These are phyloP conservation scores for Phyllostomus discolor DNA, from an alignment of 2,113 vertebrate genomes.

Conservation along the genomic window DNA sequence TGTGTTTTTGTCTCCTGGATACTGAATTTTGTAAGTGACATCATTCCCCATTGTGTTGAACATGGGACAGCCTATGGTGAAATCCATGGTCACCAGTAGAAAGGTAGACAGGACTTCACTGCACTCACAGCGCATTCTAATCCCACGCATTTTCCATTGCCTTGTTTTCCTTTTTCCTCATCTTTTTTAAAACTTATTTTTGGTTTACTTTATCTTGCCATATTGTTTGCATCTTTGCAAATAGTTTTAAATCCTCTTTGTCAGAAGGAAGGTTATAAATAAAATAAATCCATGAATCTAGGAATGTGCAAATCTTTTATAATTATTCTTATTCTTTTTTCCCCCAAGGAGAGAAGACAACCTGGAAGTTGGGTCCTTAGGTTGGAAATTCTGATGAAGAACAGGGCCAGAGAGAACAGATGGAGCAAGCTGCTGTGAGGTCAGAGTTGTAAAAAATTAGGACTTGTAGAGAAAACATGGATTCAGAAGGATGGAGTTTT, in stretches of 20 bases:
- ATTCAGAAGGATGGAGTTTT: slow-evolving; percentile 33
- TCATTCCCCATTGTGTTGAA: not conserved
- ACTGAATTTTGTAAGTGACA: not conserved
- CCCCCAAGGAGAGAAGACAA: not conserved
- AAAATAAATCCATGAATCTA: not conserved
- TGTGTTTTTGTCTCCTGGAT: not conserved
- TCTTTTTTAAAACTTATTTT: not conserved
- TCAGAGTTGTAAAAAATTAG: slow-evolving; percentile 41
- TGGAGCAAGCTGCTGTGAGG: slow-evolving; percentile 17
- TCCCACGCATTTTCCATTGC: no score
- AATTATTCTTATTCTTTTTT: not conserved
- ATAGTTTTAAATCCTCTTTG: not conserved
- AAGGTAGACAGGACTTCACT: not conserved
- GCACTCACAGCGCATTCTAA: not conserved
- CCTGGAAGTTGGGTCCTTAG: not conserved
- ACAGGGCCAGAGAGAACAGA: slow-evolving; percentile 19
- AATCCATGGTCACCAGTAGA: not conserved
- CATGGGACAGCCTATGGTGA: not conserved
- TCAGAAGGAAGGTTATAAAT: slow-evolving; percentile 20
- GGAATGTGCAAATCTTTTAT: slow-evolving; percentile 16
- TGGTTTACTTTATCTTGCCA: not conserved
- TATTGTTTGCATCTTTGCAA: slow-evolving; percentile 18
- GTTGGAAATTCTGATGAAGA: not conserved
- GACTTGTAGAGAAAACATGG: slow-evolving; percentile 41
- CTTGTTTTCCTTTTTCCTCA: not conserved